Base-by-base conservation (phyloP, 2,888 invertebrate species). In the Psococerastis gibbosa region DNA sequence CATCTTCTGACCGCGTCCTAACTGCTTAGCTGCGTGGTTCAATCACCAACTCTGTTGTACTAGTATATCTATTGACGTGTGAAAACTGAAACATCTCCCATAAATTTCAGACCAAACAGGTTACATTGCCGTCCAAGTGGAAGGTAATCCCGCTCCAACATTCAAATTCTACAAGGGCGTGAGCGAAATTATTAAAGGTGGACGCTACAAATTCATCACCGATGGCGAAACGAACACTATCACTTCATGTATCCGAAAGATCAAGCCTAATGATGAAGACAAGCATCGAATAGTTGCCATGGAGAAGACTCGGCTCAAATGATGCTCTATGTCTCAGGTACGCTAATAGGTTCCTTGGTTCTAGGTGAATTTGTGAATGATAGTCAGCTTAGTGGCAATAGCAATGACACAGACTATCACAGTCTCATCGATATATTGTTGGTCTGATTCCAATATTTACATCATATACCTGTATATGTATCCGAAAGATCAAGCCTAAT, bases 291-390 rank as follows among this genome's bases (percentile, higher is more conserved):
- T 94, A 56, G 79, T 62, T 76, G 80, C 51, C 87, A 92, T 57
- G 97, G 97, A 47, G 87, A 89, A 60, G 98, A 98, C 64, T 78
- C 85, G 1, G 92, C 91, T 47, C 94, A 94, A 62, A 87, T 89
- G 75, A 83, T 83, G 58, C 75, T 98, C 51, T 95, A 89, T 62
- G 95, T 98, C 47, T 94, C 94, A 55, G 89, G 89, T 89, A n/a
- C n/a, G n/a, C n/a, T n/a, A n/a, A n/a, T n/a, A n/a, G n/a, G n/a
- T n/a, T n/a, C n/a, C n/a, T n/a, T n/a, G n/a, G n/a, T n/a, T n/a
- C n/a, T n/a, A n/a, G n/a, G n/a, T n/a, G n/a, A n/a, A n/a, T n/a
- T n/a, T n/a, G n/a, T n/a, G n/a, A n/a, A n/a, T n/a, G n/a, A n/a
- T n/a, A n/a, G n/a, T n/a, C n/a, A n/a, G n/a, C n/a, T n/a, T n/a